Conservation (phyloP, 2,888 invertebrate genomes). For the Camponotus fellah region DNA sequence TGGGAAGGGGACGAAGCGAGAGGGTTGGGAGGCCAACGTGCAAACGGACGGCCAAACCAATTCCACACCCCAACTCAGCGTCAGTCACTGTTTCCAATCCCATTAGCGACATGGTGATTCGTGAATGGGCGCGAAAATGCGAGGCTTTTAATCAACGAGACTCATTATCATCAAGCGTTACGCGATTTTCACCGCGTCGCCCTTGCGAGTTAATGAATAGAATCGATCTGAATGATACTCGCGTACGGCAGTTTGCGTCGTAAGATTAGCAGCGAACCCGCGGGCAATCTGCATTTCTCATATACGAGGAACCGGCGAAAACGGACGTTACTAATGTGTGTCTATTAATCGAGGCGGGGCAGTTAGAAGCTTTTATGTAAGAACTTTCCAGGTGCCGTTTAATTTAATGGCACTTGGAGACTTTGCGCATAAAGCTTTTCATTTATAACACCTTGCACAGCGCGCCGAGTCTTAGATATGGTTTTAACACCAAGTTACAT, state of each 20-base stretch:
- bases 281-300: slow-evolving; percentile 43
- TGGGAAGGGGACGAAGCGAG: slow-evolving; percentile 27
- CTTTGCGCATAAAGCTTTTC: slow-evolving; percentile 75
- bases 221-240: slow-evolving; percentile 52
- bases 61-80: slow-evolving; percentile 70
- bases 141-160: slow-evolving; percentile 77
- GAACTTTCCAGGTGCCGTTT: slow-evolving; percentile 75
- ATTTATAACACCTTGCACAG: slow-evolving; percentile 71
- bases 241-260: slow-evolving; percentile 39
- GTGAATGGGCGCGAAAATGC: slow-evolving; percentile 74
- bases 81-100: slow-evolving; percentile 77
- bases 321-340: slow-evolving; percentile 70
- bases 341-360: slow-evolving; percentile 74
- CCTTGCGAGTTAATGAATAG: slow-evolving; percentile 60
- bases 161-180: slow-evolving; percentile 74
- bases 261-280: slow-evolving; percentile 42
- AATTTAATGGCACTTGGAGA: slow-evolving; percentile 76
- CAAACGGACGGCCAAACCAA: slow-evolving; percentile 68
- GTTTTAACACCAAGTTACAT: slow-evolving; percentile 45
- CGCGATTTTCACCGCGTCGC: slow-evolving; percentile 70
- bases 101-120: slow-evolving; percentile 77
- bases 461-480: slow-evolving; percentile 60
- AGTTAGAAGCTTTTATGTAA: slow-evolving; percentile 76
- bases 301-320: slow-evolving; percentile 34
- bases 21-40: slow-evolving; percentile 57